These are phyloP conservation scores for Sinocyclocheilus grahami DNA, from an alignment of 2,113 vertebrate genomes.

Conservation along the genomic window DNA sequence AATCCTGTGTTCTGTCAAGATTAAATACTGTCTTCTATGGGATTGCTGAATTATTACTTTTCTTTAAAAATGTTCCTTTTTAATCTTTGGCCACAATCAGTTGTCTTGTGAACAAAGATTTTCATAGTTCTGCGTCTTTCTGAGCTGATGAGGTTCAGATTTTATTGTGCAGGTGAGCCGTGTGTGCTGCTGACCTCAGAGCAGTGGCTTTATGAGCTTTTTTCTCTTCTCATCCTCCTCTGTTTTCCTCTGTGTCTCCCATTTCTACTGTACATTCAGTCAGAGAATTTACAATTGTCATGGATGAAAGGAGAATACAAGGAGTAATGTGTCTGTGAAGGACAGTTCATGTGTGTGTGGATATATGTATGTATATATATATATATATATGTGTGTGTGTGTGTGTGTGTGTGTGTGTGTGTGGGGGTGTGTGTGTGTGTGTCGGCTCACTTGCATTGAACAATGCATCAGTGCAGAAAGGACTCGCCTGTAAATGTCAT, in stretches of 20 bases:
- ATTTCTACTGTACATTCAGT: conserved; percentile 40
- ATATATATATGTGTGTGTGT: too few species aligned
- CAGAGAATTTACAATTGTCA: neutral
- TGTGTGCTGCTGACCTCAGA: conserved; percentile 72
- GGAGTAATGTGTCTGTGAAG: neutral
- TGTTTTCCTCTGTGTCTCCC: conserved; percentile 57
- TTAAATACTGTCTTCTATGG: too few species aligned
- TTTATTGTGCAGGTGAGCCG: conserved; percentile 64
- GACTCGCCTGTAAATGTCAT: conserved; percentile 73
- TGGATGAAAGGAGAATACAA: conserved; percentile 43
- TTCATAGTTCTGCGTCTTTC: neutral
- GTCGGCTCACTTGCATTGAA: neutral
- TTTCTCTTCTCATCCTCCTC: conserved; percentile 64
- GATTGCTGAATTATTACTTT: too few species aligned
- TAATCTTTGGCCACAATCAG: neutral
- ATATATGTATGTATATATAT: neutral
- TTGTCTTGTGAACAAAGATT: neutral
- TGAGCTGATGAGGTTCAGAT: conserved; percentile 49
- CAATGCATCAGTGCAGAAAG: conserved; percentile 60
- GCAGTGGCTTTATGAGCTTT: conserved; percentile 73
- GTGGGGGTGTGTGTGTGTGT: neutral
- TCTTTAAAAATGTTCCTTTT: neutral
- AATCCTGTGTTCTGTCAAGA: too few species aligned
- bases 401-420: neutral
- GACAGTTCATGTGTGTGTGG: neutral